These are phyloP conservation scores for Halichoeres trimaculatus DNA, from an alignment of 2,113 vertebrate genomes.

Conservation along the genomic window DNA sequence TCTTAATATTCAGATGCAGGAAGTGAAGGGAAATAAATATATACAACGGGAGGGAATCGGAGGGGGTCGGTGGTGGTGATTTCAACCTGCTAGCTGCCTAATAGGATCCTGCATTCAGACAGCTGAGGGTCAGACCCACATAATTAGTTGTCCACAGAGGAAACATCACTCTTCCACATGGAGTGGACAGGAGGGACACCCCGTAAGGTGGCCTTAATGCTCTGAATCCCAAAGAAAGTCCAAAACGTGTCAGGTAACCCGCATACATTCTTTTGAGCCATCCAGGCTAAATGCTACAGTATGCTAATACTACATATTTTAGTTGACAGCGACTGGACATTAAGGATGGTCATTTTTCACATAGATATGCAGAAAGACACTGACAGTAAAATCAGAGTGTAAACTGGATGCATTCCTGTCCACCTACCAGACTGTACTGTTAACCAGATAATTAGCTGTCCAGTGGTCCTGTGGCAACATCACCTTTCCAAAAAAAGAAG, in stretches of 20 bases:
- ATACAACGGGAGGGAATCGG: conserved; percentile 65
- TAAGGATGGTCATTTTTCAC: conserved; percentile 43
- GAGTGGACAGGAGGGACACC: conserved; percentile 70
- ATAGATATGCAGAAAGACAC: conserved; percentile 1
- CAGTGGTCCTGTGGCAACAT: conserved; percentile 29
- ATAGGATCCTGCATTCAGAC: conserved; percentile 95
- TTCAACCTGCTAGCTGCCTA: conserved; percentile 93
- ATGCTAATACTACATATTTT: conserved; percentile 31
- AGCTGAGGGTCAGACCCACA: conserved; percentile 94
- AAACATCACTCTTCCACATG: conserved; percentile 76
- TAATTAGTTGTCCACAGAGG: conserved; percentile 97
- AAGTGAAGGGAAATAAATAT: conserved; percentile 93
- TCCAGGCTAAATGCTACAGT: conserved; percentile 37
- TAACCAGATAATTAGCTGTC: conserved; percentile 68
- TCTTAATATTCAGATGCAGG: conserved; percentile 98
- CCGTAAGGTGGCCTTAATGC: conserved; percentile 61
- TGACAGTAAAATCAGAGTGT: neutral
- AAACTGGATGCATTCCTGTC: conserved; percentile 54
- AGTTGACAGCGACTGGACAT: conserved; percentile 47
- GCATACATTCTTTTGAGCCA: conserved; percentile 57
- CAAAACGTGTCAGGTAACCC: conserved; percentile 72
- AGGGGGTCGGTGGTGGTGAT: conserved; percentile 80
- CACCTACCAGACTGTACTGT: conserved; percentile 30
- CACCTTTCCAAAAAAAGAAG: conserved; percentile 21
- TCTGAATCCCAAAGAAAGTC: conserved; percentile 64